phyloP scores from a whole-genome alignment of 2,888 invertebrate genomes.

The Pardosa pseudoannulata region DNA sequence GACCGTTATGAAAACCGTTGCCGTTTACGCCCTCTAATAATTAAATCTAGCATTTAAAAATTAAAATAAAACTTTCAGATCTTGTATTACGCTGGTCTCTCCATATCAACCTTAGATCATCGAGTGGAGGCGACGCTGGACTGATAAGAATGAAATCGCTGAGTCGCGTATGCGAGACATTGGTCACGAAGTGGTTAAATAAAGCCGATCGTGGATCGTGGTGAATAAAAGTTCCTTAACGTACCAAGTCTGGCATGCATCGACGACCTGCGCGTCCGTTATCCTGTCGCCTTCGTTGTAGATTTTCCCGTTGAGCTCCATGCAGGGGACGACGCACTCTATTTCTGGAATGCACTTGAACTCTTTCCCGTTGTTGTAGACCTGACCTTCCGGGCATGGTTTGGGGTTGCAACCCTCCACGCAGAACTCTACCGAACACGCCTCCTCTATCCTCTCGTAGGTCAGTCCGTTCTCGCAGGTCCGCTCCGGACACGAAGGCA shows the following conservation, averaged over 20 bases:
- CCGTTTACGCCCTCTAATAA: too few species aligned
- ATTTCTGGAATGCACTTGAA: slow-evolving; percentile 86
- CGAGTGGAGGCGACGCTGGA: too few species aligned
- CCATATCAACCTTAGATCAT: too few species aligned
- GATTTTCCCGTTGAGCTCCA: slow-evolving; percentile 82
- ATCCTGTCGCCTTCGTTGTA: slow-evolving; percentile 88
- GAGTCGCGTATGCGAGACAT: too few species aligned
- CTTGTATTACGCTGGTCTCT: too few species aligned
- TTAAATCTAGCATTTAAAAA: too few species aligned
- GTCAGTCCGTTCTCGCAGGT: slow-evolving; percentile 87
- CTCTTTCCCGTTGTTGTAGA: slow-evolving; percentile 84
- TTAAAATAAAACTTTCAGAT: too few species aligned
- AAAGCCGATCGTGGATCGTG: too few species aligned
- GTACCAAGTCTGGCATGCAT: slow-evolving; percentile 87
- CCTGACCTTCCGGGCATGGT: slow-evolving; percentile 84
- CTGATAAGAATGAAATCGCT: too few species aligned
- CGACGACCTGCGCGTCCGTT: slow-evolving; percentile 80
- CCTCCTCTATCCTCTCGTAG: slow-evolving; percentile 82
- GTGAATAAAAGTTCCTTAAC: too few species aligned
- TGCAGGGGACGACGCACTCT: slow-evolving; percentile 84
- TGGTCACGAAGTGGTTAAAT: too few species aligned
- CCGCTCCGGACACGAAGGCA: slow-evolving; percentile 88
- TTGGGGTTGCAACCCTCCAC: slow-evolving; percentile 84
- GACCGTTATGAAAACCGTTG: too few species aligned
- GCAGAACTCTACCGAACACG: slow-evolving; percentile 86